A percentile compares a stretch with the other conserved stretches of the same genome.
phyloP scores from a whole-genome alignment of 2,113 vertebrate genomes.

The Tragelaphus imberbis region DNA sequence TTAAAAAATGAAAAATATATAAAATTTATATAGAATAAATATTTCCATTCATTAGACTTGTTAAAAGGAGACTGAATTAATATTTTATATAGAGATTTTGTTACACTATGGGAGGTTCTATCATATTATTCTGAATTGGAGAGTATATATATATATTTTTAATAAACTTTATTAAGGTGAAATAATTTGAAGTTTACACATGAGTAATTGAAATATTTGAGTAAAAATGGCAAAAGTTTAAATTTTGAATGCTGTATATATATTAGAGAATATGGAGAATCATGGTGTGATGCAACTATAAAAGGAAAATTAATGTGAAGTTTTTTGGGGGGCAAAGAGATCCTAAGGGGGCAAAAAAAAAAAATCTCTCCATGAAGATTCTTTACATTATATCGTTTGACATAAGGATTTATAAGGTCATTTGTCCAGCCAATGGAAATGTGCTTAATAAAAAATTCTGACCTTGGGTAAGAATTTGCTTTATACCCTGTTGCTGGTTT shows the following conservation, averaged over 20 bases:
- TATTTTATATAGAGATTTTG: constrained; percentile 84
- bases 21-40: constrained; percentile 84
- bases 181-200: constrained; percentile 81
- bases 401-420: neutral
- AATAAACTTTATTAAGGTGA: constrained; percentile 87
- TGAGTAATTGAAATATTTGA: constrained; percentile 76
- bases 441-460: neutral
- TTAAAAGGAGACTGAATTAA: constrained; percentile 80
- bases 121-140: constrained; percentile 84
- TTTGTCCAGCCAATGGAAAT: constrained; percentile 22
- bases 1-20: constrained; percentile 76
- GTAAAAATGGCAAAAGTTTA: constrained; percentile 50
- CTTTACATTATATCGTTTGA: constrained; percentile 23
- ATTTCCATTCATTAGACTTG: constrained; percentile 81
- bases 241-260: constrained; percentile 58
- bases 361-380: constrained; percentile 56
- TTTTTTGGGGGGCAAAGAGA: neutral
- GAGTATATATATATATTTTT: constrained; percentile 84
- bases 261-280: constrained; percentile 54
- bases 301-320: neutral
- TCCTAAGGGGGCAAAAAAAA: neutral
- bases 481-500: neutral
- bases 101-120: constrained; percentile 82
- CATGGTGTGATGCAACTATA: constrained; percentile 41
- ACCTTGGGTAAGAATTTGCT: constrained; percentile 7